Conservation (phyloP, 2,113 vertebrate species). For the Ursus arctos region DNA sequence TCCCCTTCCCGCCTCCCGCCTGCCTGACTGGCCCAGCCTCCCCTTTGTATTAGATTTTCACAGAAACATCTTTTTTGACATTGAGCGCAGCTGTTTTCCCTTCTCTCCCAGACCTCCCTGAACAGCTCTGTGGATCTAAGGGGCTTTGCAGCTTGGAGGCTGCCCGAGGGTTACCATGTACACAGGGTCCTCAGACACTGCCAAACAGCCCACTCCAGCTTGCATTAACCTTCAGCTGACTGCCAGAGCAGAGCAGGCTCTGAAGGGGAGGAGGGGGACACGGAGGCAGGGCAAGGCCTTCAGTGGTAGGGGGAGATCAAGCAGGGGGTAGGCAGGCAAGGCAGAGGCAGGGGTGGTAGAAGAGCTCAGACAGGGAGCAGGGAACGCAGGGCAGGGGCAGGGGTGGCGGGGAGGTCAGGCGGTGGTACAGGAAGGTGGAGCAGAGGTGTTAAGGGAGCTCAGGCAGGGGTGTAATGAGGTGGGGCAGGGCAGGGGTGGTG, state of each 20-base stretch:
- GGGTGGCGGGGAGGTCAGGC: no score
- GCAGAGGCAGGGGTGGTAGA: neutral
- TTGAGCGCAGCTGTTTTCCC: neutral
- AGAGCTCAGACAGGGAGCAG: neutral
- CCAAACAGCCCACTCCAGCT: slow-evolving; percentile 55
- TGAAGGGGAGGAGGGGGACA: neutral
- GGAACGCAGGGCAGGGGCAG: no score
- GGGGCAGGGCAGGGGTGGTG: no score
- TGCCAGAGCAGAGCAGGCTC: neutral
- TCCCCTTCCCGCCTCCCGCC: neutral
- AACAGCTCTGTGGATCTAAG: neutral
- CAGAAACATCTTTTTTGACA: neutral
- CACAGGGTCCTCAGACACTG: slow-evolving; percentile 67
- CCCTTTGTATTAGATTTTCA: neutral
- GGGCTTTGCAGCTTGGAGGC: slow-evolving; percentile 37
- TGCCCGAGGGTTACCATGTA: slow-evolving; percentile 71
- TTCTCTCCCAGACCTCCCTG: neutral
- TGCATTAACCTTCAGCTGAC: neutral
- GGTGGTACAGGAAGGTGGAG: no score
- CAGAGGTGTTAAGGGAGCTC: no score
- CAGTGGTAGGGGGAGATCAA: no score
- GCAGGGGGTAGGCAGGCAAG: no score
- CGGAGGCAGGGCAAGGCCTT: no score
- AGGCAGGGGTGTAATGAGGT: no score
- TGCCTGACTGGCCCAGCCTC: neutral